A percentile compares a stretch with the other conserved stretches of the same genome.
phyloP scores from a whole-genome alignment of 2,888 invertebrate genomes.

The Neria commutata region DNA sequence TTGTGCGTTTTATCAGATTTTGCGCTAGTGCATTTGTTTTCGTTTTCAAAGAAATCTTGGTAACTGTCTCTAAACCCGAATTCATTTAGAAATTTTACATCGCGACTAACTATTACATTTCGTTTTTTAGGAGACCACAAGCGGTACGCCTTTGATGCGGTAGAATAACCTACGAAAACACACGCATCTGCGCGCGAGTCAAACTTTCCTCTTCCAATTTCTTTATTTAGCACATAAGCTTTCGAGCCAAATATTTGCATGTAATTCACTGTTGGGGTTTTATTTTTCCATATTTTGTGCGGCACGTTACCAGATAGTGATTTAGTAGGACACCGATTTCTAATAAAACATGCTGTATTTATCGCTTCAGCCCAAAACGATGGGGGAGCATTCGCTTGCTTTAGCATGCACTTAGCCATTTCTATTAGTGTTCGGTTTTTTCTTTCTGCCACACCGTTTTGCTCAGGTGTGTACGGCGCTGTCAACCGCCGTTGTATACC shows the following conservation, averaged over 20 bases:
- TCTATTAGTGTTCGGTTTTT: conserved; percentile 23
- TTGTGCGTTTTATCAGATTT: not conserved
- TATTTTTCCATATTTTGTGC: not conserved
- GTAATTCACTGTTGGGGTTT: conserved; percentile 4
- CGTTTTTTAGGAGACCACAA: conserved; percentile 2
- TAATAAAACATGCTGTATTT: conserved; percentile 19
- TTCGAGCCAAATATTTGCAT: conserved; percentile 8
- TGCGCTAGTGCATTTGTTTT: too few relatives aligned
- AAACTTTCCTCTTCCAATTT: conserved; percentile 4
- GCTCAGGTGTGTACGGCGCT: not conserved
- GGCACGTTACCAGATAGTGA: conserved; percentile 1
- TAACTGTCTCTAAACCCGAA: too few relatives aligned
- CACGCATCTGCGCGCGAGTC: not conserved
- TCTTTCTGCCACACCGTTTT: conserved; percentile 3
- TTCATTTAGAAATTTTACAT: conserved; percentile 14
- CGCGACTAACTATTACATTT: conserved; percentile 7
- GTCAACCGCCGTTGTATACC: conserved; percentile 3
- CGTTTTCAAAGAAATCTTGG: too few relatives aligned
- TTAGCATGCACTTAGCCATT: conserved; percentile 23
- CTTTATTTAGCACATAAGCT: conserved; percentile 10
- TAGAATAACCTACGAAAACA: too few relatives aligned
- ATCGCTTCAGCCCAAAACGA: conserved; percentile 19
- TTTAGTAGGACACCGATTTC: conserved; percentile 14
- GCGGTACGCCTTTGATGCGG: conserved; percentile 10
- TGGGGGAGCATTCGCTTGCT: conserved; percentile 11